Evolutionary conservation across 2,797 vertebrate species (phyloP), one percentile per base, ranked within the genome.

Genomic region (Cirrhinus mrigala): DNA sequence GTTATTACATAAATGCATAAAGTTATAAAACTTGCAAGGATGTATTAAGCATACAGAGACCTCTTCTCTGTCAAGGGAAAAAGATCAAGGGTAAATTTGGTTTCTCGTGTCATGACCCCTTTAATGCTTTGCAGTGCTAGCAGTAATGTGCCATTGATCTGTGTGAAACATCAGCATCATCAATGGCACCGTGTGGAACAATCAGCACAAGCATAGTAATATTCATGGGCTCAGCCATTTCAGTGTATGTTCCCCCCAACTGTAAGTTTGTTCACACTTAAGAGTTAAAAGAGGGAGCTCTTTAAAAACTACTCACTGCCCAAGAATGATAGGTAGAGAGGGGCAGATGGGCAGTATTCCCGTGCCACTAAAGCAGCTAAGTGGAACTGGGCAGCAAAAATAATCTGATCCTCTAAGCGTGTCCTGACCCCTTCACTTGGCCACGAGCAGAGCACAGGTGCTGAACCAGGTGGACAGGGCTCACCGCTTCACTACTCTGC

Each of bases 331-430:
- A 60, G 54, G 14, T 16, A 6, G 29, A 54, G 22, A 44, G 9
- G 15, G 64, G 24, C 71, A 48, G 82, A 75, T 85, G 83, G 77
- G 58, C 81, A 40, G 46, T n/a, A 50, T 85, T 50, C 22, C 29
- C 48, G 3, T 62, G 40, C 24, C 40, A 71, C 37, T 70, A 75
- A 83, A 83, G 75, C 81, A 82, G 79, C 33, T 66, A 50, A 24
- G 24, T 40, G 73, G 83, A 80, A 66, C 75, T 60, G 11, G 69
- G 81, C 71, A 84, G 48, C 46, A 24, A 22, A 66, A 80, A 82
- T 86, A 78, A 88, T 88, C 52, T 52, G 82, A 87, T 71, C 76
- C 60, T 75, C 10, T 86, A 83, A 85, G 71, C 71, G 40, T 78
- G 33, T 66, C 76, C 66, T 85, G 82, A 85, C 50, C 82, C 82